These are phyloP conservation scores for Tauraco hartlaubi DNA, from an alignment of 2,797 vertebrate genomes.

Conservation along the genomic window DNA sequence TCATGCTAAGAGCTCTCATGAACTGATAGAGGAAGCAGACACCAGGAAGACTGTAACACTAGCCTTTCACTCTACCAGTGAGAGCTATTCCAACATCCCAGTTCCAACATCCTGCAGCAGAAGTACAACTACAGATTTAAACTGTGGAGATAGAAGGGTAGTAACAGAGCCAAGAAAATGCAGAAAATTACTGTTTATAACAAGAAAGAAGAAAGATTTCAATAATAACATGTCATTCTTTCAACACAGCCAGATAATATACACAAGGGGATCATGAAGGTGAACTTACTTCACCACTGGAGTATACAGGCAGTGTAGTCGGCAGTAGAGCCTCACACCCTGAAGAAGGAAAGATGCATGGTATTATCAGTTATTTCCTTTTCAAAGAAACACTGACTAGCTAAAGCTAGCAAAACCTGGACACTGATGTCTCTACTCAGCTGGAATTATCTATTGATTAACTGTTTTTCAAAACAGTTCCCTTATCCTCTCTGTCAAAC, in stretches of 20 bases:
- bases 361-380: not conserved
- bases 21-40: not conserved
- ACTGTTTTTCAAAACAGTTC: not conserved
- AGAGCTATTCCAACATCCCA: not conserved
- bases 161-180: not conserved
- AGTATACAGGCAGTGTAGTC: slow-evolving; percentile 93
- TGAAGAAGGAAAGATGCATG: slow-evolving; percentile 65
- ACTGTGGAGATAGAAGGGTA: not conserved
- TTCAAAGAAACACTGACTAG: not conserved
- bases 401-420: not conserved
- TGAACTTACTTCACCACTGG: slow-evolving; percentile 96
- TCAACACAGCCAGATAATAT: not conserved
- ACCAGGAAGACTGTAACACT: not conserved
- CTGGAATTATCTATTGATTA: not conserved
- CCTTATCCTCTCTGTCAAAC: not conserved
- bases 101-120: not conserved
- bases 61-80: not conserved
- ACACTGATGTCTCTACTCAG: not conserved
- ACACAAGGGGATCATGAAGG: not conserved
- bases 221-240: not conserved
- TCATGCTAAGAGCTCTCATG: not conserved
- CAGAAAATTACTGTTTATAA: not conserved
- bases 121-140: not conserved
- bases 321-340: slow-evolving; percentile 97
- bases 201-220: not conserved